Conservation (phyloP, 2,797 vertebrate genomes). For the Eospalax fontanierii region DNA sequence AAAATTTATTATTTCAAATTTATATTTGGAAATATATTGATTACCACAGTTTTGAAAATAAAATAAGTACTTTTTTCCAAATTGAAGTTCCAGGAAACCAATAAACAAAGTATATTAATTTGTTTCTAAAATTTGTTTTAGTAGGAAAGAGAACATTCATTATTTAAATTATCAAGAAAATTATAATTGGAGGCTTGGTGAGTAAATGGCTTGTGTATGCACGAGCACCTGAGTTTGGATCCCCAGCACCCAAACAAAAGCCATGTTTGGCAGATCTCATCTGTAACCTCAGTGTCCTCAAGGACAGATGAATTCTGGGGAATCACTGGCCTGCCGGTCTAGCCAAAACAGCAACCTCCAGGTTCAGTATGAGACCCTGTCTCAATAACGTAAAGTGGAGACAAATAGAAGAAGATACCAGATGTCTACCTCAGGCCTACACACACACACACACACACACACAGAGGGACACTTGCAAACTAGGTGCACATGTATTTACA, state of each 20-base stretch:
- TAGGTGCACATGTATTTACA: too few relatives aligned
- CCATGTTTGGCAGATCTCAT: neutral
- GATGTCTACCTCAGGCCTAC: neutral
- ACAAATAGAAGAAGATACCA: neutral
- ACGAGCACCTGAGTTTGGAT: too few relatives aligned
- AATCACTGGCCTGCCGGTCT: neutral
- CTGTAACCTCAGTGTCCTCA: neutral
- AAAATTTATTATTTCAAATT: constrained; percentile 52
- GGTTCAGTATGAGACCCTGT: neutral
- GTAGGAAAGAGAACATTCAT: constrained; percentile 18
- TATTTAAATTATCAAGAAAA: constrained; percentile 53
- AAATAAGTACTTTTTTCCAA: constrained; percentile 27
- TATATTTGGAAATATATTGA: constrained; percentile 61
- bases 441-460: too few relatives aligned
- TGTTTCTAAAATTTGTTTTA: constrained; percentile 23
- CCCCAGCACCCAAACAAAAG: neutral
- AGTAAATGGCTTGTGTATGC: neutral
- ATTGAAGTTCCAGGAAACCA: neutral
- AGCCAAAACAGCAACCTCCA: neutral
- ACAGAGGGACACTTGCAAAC: too few relatives aligned
- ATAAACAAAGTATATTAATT: constrained; percentile 3
- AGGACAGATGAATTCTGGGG: too few relatives aligned
- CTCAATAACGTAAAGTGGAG: neutral
- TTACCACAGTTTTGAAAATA: neutral
- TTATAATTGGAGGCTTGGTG: neutral